Conservation (phyloP, 2,797 vertebrate genomes). For the Chiroxiphia lanceolata region DNA sequence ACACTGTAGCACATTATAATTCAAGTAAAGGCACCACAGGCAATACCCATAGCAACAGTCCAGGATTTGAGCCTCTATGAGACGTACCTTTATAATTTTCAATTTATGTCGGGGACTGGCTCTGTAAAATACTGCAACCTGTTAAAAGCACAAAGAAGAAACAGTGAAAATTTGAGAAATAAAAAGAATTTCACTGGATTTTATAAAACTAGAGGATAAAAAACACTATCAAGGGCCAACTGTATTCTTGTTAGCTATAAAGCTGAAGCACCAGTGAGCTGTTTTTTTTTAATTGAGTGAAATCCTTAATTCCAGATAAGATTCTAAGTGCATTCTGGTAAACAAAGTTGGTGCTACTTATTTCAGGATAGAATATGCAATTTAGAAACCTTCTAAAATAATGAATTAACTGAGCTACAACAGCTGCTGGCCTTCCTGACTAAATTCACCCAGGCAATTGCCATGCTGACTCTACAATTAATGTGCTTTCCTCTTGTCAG, state of each 20-base stretch:
- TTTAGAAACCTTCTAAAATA: background rate
- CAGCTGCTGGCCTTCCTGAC: background rate
- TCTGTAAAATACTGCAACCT: conserved; percentile 94
- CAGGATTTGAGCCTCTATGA: background rate
- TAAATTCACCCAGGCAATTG: background rate
- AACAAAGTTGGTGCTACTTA: background rate
- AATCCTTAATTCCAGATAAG: background rate
- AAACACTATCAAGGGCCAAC: background rate
- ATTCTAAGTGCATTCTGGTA: background rate
- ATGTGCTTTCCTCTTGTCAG: background rate
- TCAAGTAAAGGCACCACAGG: background rate
- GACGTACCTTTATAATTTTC: conserved; percentile 95
- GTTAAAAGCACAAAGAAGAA: background rate
- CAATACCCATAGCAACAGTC: background rate
- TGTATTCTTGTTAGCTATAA: background rate
- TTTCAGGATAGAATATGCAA: background rate
- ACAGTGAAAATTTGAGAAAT: background rate
- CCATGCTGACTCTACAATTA: background rate
- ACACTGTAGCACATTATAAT: background rate
- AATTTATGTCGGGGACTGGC: conserved; percentile 95
- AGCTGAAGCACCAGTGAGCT: background rate
- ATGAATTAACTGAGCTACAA: background rate
- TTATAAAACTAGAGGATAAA: background rate
- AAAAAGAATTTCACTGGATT: background rate
- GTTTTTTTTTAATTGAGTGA: background rate